Conservation (phyloP, 2,113 vertebrate species). For the Phyllostomus discolor region DNA sequence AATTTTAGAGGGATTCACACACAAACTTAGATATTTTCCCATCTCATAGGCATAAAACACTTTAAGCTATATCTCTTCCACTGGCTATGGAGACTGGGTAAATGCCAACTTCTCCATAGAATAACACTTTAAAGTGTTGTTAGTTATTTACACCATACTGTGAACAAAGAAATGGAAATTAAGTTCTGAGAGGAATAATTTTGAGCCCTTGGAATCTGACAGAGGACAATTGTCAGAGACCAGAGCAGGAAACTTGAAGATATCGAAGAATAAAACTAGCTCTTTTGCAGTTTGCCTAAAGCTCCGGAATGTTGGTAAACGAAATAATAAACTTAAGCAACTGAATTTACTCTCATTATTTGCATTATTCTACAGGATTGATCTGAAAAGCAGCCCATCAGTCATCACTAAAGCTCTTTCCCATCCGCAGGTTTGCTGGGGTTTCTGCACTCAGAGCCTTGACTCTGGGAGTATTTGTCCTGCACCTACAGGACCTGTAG, state of each 20-base stretch:
- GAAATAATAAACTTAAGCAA: background rate
- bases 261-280: background rate
- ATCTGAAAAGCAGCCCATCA: background rate
- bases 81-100: background rate
- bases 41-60: background rate
- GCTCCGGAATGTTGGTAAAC: background rate
- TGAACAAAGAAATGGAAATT: background rate
- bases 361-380: background rate
- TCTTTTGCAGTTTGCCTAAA: background rate
- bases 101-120: background rate
- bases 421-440: background rate
- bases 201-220: background rate
- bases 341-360: background rate
- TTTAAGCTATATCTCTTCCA: background rate
- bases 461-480: background rate
- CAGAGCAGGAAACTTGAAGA: background rate
- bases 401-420: background rate
- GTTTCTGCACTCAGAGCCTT: background rate
- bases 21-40: background rate
- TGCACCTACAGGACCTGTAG: accelerated
- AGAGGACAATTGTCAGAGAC: background rate
- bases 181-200: background rate
- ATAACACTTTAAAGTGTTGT: background rate
- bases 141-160: background rate
- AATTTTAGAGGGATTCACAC: background rate